These are phyloP conservation scores for Acestrorhynchus altus DNA, from an alignment of 2,797 vertebrate species.

Conservation along the genomic window DNA sequence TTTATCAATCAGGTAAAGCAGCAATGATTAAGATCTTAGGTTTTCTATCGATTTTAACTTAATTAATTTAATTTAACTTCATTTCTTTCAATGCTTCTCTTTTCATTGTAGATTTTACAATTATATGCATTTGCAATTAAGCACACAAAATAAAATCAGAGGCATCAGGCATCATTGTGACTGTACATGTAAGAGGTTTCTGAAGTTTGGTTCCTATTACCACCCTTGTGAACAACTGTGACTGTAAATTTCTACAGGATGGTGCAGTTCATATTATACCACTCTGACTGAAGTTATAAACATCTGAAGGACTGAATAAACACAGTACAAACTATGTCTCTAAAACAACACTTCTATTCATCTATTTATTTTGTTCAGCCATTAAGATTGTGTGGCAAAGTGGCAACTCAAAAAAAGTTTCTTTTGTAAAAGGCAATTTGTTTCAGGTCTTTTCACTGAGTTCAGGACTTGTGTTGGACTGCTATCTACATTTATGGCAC, in stretches of 20 bases:
- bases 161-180: not conserved
- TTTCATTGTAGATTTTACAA: not conserved
- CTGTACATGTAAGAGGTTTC: not conserved
- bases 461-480: conserved; percentile 15
- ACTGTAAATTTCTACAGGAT: not conserved
- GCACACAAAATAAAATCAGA: not conserved
- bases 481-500: not conserved
- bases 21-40: no score
- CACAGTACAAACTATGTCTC: not conserved
- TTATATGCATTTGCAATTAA: not conserved
- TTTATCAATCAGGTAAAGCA: not conserved
- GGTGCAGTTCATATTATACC: not conserved
- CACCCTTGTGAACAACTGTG: no score
- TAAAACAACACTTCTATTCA: not conserved
- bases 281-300: not conserved
- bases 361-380: not conserved
- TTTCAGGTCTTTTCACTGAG: not conserved
- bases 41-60: no score
- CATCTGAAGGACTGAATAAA: not conserved
- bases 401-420: not conserved
- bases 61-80: not conserved
- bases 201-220: not conserved
- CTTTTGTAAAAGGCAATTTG: not conserved
- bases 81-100: not conserved
- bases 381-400: not conserved